Evolutionary conservation across 2,113 vertebrate genomes (phyloP).

Genomic region (Lophotis ruficrista): DNA sequence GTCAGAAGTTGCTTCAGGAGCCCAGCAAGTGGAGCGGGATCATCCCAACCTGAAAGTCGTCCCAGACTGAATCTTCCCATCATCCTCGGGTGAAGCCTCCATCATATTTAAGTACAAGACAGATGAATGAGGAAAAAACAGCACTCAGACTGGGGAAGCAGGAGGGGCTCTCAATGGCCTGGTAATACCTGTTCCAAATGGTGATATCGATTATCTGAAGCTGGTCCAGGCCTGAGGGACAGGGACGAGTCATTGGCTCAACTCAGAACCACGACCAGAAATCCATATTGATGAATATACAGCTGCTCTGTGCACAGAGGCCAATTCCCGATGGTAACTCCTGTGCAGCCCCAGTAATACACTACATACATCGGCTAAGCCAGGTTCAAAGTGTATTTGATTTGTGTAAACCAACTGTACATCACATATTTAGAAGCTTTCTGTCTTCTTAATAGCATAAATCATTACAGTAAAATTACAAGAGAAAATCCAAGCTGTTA

Average conservation of each 20-base stretch:
- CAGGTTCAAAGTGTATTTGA: background rate
- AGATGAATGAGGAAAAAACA: background rate
- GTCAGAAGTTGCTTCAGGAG: background rate
- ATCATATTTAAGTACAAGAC: background rate
- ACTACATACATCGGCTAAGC: background rate
- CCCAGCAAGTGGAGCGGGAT: background rate
- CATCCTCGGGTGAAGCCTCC: rapidly evolving
- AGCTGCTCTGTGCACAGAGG: background rate
- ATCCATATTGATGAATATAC: background rate
- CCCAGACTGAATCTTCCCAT: background rate
- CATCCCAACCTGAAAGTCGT: background rate
- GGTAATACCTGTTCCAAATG: background rate
- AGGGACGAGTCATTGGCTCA: background rate
- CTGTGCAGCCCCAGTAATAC: background rate
- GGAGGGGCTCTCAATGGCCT: background rate
- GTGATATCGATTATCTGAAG: background rate
- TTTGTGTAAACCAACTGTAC: background rate
- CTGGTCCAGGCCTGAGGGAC: background rate
- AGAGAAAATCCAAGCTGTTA: background rate
- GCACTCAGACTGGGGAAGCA: background rate
- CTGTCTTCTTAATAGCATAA: background rate
- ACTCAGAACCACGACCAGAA: background rate
- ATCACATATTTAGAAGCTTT: background rate
- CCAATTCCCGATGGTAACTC: background rate
- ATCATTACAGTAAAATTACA: background rate